Evolutionary conservation across 64 coral and sea anemone genomes (phyloP).

Genomic region (Dendrophyllia cribrosa): DNA sequence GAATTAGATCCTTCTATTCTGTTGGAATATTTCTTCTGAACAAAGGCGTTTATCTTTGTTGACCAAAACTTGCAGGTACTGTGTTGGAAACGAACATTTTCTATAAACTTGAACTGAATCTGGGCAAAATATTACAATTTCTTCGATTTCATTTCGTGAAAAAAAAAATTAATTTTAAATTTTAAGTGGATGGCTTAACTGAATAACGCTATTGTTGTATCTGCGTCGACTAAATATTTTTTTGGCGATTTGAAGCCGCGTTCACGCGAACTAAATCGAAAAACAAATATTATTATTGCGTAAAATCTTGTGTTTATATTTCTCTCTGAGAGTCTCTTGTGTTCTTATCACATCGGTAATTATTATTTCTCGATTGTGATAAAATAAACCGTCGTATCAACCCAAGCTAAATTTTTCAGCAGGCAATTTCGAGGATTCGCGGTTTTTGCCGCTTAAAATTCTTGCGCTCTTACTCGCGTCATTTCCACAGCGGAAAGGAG

Average conservation of each 20-base stretch:
- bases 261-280: no score
- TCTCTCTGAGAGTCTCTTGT: background rate
- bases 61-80: background rate
- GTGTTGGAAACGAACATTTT: background rate
- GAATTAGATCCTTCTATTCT: slow-evolving; percentile 22
- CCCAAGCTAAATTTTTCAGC: slow-evolving; percentile 42
- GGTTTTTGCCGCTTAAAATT: background rate
- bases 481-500: background rate
- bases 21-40: slow-evolving; percentile 24
- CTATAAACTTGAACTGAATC: background rate
- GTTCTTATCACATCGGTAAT: slow-evolving; percentile 7
- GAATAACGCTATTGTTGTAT: background rate
- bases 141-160: background rate
- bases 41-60: background rate
- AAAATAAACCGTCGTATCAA: slow-evolving; percentile 20
- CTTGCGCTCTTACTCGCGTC: background rate
- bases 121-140: background rate
- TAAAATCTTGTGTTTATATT: slow-evolving; percentile 2
- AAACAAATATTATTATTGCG: background rate
- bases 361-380: slow-evolving; percentile 36
- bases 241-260: no score
- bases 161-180: slow-evolving; percentile 35
- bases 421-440: background rate
- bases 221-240: no score
- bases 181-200: background rate